These are phyloP conservation scores for Leucania comma DNA, from an alignment of 2,888 invertebrate species.

Conservation along the genomic window DNA sequence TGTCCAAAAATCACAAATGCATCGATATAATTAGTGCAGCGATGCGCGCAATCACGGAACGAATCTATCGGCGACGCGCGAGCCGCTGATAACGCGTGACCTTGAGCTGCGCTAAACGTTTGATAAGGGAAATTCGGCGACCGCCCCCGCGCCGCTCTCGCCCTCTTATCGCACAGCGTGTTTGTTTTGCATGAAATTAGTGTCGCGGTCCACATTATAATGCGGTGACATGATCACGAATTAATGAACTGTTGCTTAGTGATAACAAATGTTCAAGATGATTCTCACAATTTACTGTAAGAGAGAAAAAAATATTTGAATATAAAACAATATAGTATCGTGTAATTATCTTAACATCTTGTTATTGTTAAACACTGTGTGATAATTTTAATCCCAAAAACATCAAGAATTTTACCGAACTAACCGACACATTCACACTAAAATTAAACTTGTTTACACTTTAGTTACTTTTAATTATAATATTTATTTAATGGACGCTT, in stretches of 20 bases:
- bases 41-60: slow-evolving; percentile 84
- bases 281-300: slow-evolving; percentile 16
- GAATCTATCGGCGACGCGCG: slow-evolving; percentile 80
- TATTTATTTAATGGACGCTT: slow-evolving; percentile 62
- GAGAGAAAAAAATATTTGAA: neutral
- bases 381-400: slow-evolving; percentile 46
- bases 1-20: slow-evolving; percentile 60
- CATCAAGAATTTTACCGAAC: slow-evolving; percentile 37
- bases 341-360: neutral
- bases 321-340: slow-evolving; percentile 3
- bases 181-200: slow-evolving; percentile 87
- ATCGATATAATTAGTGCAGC: slow-evolving; percentile 71
- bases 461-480: slow-evolving; percentile 35
- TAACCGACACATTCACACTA: slow-evolving; percentile 38
- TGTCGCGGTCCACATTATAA: slow-evolving; percentile 79
- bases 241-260: slow-evolving; percentile 75
- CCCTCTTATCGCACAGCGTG: slow-evolving; percentile 80
- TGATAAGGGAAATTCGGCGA: slow-evolving; percentile 88
- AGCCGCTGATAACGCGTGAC: slow-evolving; percentile 85
- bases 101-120: slow-evolving; percentile 83
- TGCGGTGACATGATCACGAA: slow-evolving; percentile 79
- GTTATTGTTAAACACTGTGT: slow-evolving; percentile 5
- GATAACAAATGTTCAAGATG: slow-evolving; percentile 63
- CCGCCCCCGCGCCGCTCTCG: slow-evolving; percentile 71
- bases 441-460: slow-evolving; percentile 33